Evolutionary conservation across 2,888 invertebrate genomes (phyloP).

Genomic region (Junonia oenone): DNA sequence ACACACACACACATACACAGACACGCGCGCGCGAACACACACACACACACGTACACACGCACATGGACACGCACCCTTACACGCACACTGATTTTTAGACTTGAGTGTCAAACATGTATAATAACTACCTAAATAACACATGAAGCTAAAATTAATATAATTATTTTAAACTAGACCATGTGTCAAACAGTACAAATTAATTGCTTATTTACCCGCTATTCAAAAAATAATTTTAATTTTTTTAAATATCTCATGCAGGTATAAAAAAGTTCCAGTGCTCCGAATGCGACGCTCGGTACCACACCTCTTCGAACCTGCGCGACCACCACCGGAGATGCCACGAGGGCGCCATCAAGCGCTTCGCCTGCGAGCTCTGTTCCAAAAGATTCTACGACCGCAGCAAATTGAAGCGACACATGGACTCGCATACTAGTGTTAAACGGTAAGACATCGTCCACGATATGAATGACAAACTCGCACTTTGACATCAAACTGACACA

Average conservation of each 20-base stretch:
- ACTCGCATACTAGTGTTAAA: constrained; percentile 52
- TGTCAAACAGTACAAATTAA: background rate
- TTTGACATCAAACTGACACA: constrained; percentile 48
- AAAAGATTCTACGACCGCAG: constrained; percentile 13
- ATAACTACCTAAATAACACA: too few species aligned
- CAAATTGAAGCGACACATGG: constrained; percentile 47
- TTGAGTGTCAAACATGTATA: too few species aligned
- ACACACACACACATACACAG: too few species aligned
- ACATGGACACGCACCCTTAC: too few species aligned
- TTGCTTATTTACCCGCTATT: too few species aligned
- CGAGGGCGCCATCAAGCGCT: constrained; percentile 28
- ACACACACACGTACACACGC: too few species aligned
- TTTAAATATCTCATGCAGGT: background rate
- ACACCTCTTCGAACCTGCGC: constrained; percentile 45
- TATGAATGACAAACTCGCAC: constrained; percentile 46
- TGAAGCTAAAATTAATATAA: too few species aligned
- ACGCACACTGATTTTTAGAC: too few species aligned
- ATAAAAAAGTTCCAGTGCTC: constrained; percentile 41
- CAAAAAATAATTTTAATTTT: background rate
- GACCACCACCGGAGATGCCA: constrained; percentile 46
- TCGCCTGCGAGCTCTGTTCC: constrained; percentile 40
- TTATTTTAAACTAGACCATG: too few species aligned
- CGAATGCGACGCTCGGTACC: constrained; percentile 41
- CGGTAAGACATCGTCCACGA: constrained; percentile 45
- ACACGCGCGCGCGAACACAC: too few species aligned